phyloP scores from a whole-genome alignment of 2,113 vertebrate genomes.

The Crotalus horridus region DNA sequence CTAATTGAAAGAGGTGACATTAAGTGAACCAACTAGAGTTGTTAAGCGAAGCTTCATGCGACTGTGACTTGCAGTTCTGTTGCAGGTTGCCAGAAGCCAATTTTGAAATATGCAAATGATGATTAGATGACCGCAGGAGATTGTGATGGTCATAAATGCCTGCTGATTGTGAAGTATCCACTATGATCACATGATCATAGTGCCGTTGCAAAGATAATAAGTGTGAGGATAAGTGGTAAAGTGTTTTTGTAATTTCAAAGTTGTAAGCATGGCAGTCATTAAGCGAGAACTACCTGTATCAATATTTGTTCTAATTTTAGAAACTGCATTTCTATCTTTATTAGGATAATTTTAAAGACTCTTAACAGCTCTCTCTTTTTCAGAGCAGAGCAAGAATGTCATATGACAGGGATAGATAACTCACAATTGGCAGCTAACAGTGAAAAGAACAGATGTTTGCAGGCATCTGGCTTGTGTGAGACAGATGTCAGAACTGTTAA shows the following conservation, averaged over 20 bases:
- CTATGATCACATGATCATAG: background rate
- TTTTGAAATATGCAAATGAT: background rate
- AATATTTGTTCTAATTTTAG: background rate
- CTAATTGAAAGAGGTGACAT: background rate
- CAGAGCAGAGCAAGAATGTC: background rate
- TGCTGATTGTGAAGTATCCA: background rate
- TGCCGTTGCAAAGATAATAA: background rate
- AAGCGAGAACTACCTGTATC: background rate
- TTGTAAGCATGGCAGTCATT: background rate
- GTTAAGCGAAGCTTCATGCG: background rate
- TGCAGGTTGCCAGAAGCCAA: background rate
- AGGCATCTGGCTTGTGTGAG: background rate
- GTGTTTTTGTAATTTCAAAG: background rate
- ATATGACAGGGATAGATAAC: background rate
- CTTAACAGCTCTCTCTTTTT: background rate
- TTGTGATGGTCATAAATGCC: background rate
- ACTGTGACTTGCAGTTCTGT: background rate
- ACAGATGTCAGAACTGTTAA: background rate
- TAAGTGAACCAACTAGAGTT: background rate
- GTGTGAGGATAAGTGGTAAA: background rate
- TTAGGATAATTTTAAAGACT: background rate
- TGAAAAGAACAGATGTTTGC: conserved; percentile 16
- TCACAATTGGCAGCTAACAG: background rate
- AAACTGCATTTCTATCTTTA: background rate
- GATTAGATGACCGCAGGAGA: background rate